Evolutionary conservation across 2,113 vertebrate species (phyloP).

Genomic region (Maccullochella peelii): DNA sequence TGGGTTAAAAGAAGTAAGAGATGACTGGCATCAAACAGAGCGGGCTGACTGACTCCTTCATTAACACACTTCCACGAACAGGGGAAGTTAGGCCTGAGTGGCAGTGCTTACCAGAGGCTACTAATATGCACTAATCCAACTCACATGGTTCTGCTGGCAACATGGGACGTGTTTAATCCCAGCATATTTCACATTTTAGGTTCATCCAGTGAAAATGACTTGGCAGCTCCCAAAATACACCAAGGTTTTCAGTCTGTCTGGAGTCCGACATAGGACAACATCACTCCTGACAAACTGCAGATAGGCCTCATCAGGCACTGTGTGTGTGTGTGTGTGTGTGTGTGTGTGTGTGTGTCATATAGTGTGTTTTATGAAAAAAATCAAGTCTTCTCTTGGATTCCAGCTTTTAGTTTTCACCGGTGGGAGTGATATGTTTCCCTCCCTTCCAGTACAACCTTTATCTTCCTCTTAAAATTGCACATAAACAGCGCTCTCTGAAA

Average conservation of each 20-base stretch:
- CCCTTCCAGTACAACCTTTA: conserved; percentile 65
- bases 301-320: conserved; percentile 9
- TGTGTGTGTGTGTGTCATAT: background rate
- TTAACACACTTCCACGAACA: conserved; percentile 43
- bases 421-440: conserved; percentile 38
- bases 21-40: conserved; percentile 31
- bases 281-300: conserved; percentile 19
- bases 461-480: conserved; percentile 70
- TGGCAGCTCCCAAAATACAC: conserved; percentile 15
- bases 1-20: conserved; percentile 48
- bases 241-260: background rate
- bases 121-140: conserved; percentile 26
- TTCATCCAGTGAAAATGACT: conserved; percentile 30
- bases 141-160: background rate
- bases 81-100: conserved; percentile 30
- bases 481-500: conserved; percentile 60
- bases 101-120: conserved; percentile 12
- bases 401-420: conserved; percentile 31
- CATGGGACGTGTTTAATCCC: background rate
- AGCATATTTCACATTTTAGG: conserved; percentile 8
- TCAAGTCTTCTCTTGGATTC: background rate
- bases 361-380: conserved; percentile 14
- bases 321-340: background rate
- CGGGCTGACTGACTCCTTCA: conserved; percentile 42
- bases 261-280: conserved; percentile 10